Conservation (phyloP, 1,140 invertebrate species). For the Leptoteleia sp. region DNA sequence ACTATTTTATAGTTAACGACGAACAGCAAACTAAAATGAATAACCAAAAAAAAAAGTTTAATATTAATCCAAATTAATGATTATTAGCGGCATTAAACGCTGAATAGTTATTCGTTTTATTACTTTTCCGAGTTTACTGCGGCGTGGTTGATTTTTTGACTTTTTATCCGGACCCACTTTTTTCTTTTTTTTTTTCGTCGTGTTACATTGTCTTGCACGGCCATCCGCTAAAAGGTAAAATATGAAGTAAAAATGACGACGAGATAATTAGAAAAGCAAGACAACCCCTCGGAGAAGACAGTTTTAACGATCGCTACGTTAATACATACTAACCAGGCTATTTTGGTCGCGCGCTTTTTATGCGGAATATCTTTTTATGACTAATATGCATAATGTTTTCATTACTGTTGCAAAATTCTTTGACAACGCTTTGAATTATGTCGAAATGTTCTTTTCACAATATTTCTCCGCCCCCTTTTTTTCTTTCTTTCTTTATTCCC, state of each 20-base stretch:
- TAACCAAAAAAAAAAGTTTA: not conserved
- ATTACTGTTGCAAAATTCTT: conserved; percentile 49
- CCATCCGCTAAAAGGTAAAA: conserved; percentile 1
- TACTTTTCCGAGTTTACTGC: too few relatives aligned
- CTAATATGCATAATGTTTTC: conserved; percentile 43
- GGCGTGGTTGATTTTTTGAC: too few relatives aligned
- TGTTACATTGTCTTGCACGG: too few relatives aligned
- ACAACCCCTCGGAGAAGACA: conserved; percentile 13
- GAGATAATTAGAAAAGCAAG: conserved; percentile 20
- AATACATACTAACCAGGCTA: conserved; percentile 41
- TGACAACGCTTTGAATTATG: conserved; percentile 32
- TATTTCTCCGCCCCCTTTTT: conserved; percentile 3
- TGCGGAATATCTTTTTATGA: conserved; percentile 36
- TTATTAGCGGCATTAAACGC: too few relatives aligned
- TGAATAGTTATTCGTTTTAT: too few relatives aligned
- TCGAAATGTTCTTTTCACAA: too few relatives aligned
- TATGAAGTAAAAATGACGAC: conserved; percentile 14
- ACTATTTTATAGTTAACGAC: too few relatives aligned
- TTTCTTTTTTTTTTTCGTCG: too few relatives aligned
- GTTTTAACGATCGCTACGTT: conserved; percentile 31
- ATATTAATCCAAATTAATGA: not conserved
- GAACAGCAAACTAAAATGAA: too few relatives aligned
- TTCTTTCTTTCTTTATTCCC: conserved; percentile 7
- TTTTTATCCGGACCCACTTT: too few relatives aligned
- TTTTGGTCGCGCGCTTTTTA: conserved; percentile 42